phyloP scores from a whole-genome alignment of 2,113 vertebrate genomes.

The Bos javanicus region DNA sequence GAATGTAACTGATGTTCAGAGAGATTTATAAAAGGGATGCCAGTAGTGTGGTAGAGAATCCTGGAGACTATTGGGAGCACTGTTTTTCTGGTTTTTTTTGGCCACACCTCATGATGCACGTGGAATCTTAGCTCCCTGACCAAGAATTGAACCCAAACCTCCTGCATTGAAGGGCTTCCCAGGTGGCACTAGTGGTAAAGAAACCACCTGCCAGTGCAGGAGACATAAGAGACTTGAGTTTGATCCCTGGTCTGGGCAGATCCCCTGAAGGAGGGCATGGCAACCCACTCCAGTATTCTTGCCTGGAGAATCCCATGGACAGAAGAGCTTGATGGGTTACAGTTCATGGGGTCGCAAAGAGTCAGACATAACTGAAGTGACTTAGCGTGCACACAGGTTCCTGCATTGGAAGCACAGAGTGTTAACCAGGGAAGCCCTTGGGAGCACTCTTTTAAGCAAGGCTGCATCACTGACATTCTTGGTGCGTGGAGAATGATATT shows the following conservation, averaged over 20 bases:
- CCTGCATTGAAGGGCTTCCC: not conserved
- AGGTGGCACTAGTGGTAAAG: not conserved
- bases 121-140: not conserved
- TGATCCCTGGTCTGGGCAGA: rapidly evolving
- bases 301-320: not conserved
- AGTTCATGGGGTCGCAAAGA: not conserved
- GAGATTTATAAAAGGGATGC: not conserved
- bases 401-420: not conserved
- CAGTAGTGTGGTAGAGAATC: not conserved
- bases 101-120: not conserved
- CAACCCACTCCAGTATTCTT: not conserved
- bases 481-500: not conserved
- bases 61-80: not conserved
- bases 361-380: not conserved
- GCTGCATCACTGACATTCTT: not conserved
- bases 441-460: not conserved
- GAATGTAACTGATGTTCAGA: not conserved
- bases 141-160: not conserved
- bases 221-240: not conserved
- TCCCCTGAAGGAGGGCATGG: not conserved
- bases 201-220: not conserved
- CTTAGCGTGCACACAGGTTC: not conserved
- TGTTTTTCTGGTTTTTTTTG: not conserved
- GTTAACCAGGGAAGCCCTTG: not conserved
- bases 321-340: not conserved